Conservation (phyloP, 2,888 invertebrate species). For the Campaea margaritaria region DNA sequence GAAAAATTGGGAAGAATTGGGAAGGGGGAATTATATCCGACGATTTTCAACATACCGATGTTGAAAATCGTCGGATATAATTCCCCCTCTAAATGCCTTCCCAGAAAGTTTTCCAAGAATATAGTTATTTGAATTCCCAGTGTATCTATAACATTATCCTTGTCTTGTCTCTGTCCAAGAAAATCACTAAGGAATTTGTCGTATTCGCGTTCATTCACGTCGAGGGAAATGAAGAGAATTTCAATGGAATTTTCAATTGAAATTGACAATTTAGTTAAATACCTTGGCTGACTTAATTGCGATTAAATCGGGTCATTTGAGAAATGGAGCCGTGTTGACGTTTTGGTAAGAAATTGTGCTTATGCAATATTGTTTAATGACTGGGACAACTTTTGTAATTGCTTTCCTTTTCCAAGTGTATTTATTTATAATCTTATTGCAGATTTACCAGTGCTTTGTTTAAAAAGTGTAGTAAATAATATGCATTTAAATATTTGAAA, state of each 20-base stretch:
- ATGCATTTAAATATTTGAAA: too few relatives aligned
- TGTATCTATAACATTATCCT: conserved; percentile 52
- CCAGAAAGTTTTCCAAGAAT: conserved; percentile 21
- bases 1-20: too few relatives aligned
- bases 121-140: conserved; percentile 46
- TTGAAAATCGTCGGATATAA: neutral
- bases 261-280: conserved; percentile 59
- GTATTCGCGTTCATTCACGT: conserved; percentile 52
- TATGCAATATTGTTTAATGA: neutral
- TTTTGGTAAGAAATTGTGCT: neutral
- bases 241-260: conserved; percentile 59
- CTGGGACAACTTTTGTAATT: too few relatives aligned
- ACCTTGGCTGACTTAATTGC: conserved; percentile 54
- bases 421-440: too few relatives aligned
- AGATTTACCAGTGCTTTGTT: too few relatives aligned
- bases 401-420: too few relatives aligned
- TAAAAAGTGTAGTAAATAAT: too few relatives aligned
- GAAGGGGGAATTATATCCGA: too few relatives aligned
- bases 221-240: conserved; percentile 55
- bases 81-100: neutral
- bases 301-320: conserved; percentile 50
- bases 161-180: conserved; percentile 49
- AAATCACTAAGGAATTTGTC: conserved; percentile 51
- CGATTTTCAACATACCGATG: too few relatives aligned
- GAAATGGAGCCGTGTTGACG: conserved; percentile 41